A percentile compares a stretch with the other conserved stretches of the same genome.
Conservation (phyloP, 92 coral and sea anemone species). For the Zoanthus sansibaricus region DNA sequence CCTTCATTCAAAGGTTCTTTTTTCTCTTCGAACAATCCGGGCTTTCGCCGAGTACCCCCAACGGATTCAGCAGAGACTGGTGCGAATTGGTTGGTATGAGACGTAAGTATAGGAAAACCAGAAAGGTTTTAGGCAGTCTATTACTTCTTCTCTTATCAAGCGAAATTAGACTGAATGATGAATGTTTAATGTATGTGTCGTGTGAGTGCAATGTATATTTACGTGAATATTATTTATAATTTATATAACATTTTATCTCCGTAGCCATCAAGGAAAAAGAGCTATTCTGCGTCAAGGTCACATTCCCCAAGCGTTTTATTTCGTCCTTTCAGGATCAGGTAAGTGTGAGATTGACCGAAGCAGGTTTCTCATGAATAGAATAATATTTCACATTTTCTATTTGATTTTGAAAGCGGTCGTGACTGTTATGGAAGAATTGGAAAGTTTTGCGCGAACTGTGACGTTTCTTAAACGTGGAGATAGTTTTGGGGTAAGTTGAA, state of each 20-base stretch:
- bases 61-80: conserved; percentile 91
- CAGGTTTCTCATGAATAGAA: neutral
- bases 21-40: conserved; percentile 87
- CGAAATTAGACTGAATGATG: no score
- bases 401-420: conserved; percentile 76
- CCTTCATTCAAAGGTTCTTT: conserved; percentile 68
- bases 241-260: neutral
- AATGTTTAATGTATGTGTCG: no score
- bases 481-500: conserved; percentile 88
- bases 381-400: neutral
- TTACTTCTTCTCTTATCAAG: no score
- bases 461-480: conserved; percentile 92
- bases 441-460: conserved; percentile 87
- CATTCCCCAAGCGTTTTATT: conserved; percentile 96
- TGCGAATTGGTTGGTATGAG: conserved; percentile 93
- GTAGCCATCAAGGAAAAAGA: conserved; percentile 87
- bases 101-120: conserved; percentile 64
- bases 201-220: no score
- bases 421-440: conserved; percentile 83
- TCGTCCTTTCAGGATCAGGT: conserved; percentile 96
- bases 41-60: conserved; percentile 97
- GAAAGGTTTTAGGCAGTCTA: no score
- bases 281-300: conserved; percentile 94
- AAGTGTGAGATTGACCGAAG: neutral
- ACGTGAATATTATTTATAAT: no score